Base-by-base conservation (phyloP, 2,113 vertebrate species). In the Mixornis gularis region DNA sequence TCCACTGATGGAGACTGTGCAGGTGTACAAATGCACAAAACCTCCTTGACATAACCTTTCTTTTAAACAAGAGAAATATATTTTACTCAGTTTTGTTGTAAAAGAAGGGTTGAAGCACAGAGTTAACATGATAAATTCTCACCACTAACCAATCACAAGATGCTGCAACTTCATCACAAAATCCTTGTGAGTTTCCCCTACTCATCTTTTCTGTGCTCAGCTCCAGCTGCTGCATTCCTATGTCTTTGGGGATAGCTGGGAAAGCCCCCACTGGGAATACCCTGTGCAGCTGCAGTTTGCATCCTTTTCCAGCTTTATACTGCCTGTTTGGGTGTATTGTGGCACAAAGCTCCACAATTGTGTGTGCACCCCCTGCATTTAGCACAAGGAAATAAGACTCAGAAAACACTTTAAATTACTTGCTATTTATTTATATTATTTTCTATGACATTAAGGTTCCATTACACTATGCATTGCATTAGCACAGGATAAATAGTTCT, bases 281-380 rank as follows among this genome's bases (percentile, higher is more conserved):
- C n/a, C 26, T 9, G 14, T n/a, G 29, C 71, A 78, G 77, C 52
- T 86, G 62, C 66, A 38, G 20, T 17, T 34, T 32, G 1, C 1
- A 14, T 56, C 59, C 36, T 65, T 46, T 65, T 43, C 56, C 68
- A 44, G 6, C 25, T 52, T 71, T 5, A 12, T 6, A 1, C 38
- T 58, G 48, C 52, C 30, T 64, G 0, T 55, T 70, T 3, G 14
- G 34, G 13, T 36, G 41, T 30, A 30, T 13, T 46, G 63, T 55
- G 29, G 36, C 2, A 1, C 85, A 82, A 41, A 78, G 49, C 36
- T 78, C 36, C 44, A 41, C 1, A 0, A 29, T 0, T 3, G 3
- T 9, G 9, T 51, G n/a, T 65, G 29, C 4, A 83, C 1, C 36
- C 20, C 14, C 24, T 41, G 40, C 15, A 16, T 38, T 43, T 62